A percentile compares a stretch with the other conserved stretches of the same genome.
Conservation (phyloP, 2,797 vertebrate genomes). For the Pipistrellus pygmaeus region DNA sequence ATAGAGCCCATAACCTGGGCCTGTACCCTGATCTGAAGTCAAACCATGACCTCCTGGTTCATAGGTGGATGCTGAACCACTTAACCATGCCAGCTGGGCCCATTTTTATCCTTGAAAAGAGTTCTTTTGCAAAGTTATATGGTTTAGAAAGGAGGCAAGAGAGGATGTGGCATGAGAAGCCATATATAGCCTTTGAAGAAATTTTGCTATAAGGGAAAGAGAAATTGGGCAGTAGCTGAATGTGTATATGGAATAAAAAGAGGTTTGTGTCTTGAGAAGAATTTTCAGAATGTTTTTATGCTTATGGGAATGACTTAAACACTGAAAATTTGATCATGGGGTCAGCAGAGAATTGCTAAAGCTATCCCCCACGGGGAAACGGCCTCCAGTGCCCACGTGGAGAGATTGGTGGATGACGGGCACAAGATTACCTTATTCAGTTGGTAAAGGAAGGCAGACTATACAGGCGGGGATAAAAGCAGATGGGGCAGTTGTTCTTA, state of each 20-base stretch:
- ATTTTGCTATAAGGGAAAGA: neutral
- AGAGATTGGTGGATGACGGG: neutral
- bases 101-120: neutral
- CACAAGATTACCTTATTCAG: neutral
- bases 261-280: neutral
- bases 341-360: neutral
- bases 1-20: too few relatives aligned
- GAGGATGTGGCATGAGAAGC: neutral
- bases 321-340: neutral
- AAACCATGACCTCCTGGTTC: too few relatives aligned
- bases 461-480: neutral
- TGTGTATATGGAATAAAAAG: neutral
- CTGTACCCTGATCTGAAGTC: too few relatives aligned
- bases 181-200: neutral
- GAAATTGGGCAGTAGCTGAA: neutral
- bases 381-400: neutral
- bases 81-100: too few relatives aligned
- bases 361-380: neutral
- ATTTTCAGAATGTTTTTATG: neutral
- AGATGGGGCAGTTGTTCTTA: neutral
- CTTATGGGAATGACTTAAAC: neutral
- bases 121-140: neutral
- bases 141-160: neutral
- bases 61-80: too few relatives aligned
- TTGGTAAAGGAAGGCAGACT: neutral